Evolutionary conservation across 2,888 invertebrate species (phyloP).

Genomic region (Cyclophora albipunctata): DNA sequence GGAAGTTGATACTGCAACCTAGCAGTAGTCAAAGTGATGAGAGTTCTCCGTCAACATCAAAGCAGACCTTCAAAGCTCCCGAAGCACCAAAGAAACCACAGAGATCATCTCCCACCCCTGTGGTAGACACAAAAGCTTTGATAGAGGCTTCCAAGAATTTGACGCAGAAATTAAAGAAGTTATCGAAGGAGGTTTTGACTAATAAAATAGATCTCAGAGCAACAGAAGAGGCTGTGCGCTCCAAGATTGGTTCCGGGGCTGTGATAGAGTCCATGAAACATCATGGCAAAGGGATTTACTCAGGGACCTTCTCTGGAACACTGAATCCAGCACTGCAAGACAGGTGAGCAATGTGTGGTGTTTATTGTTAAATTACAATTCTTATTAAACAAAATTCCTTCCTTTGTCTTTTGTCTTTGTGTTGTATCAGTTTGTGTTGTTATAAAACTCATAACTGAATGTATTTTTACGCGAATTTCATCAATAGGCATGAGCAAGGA

Average conservation of each 20-base stretch:
- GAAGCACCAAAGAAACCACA: slow-evolving; percentile 57
- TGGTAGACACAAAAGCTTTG: slow-evolving; percentile 82
- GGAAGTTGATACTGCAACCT: slow-evolving; percentile 52
- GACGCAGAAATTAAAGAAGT: slow-evolving; percentile 91
- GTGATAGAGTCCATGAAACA: slow-evolving; percentile 95
- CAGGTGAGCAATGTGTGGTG: slow-evolving; percentile 49
- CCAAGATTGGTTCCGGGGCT: slow-evolving; percentile 78
- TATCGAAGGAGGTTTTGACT: slow-evolving; percentile 92
- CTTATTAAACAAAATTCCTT: not conserved
- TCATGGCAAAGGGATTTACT: slow-evolving; percentile 95
- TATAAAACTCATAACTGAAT: too few species aligned
- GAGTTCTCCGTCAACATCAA: slow-evolving; percentile 55
- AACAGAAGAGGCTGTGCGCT: slow-evolving; percentile 66
- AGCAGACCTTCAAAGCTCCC: slow-evolving; percentile 53
- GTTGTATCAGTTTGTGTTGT: too few species aligned
- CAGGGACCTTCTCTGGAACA: slow-evolving; percentile 96
- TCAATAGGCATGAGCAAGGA: too few species aligned
- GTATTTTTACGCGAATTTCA: too few species aligned
- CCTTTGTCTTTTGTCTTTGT: too few species aligned
- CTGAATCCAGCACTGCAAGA: slow-evolving; percentile 95
- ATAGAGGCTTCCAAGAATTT: slow-evolving; percentile 94
- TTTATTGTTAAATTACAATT: not conserved
- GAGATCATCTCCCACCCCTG: slow-evolving; percentile 50
- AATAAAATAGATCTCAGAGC: slow-evolving; percentile 73
- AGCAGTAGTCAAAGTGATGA: slow-evolving; percentile 49